Evolutionary conservation across 2,888 invertebrate species (phyloP), one percentile per base, ranked within the genome.

Genomic region (Rhingia rostrata): DNA sequence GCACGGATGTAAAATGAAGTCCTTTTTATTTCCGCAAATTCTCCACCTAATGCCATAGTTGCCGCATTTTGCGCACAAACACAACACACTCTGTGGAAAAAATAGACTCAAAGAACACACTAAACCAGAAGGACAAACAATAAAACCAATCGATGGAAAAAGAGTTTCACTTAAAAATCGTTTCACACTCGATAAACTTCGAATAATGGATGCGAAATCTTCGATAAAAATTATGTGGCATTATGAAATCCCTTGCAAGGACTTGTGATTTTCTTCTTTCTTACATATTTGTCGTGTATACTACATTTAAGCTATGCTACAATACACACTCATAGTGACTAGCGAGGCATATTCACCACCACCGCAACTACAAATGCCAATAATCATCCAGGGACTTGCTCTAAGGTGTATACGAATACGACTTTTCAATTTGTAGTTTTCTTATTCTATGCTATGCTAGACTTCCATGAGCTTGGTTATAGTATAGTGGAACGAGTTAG

Each of bases 131-230:
- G 53, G 47, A 72, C 41, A 56, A 75, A 63, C 53, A 56, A 41
- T 56, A 9, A 14, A 45, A 1, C 33, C 35, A 47, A 56, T 47
- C 61, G 53, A 75, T 14, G 7, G 63, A 56, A 53, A 60, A 53
- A 63, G 56, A 69, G 41, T 63, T 72, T 73, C 63, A 67, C 82
- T 83, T 67, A 7, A 83, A 82, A 73, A 83, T 56, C 72, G 79
- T 83, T 83, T 83, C 63, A 74, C 79, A 79, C 79, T 83, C 83
- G 83, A 83, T 83, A 79, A 79, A 83, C 56, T 63, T 64, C 73
- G 63, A 56, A 83, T 79, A 83, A 83, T 79, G 73, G 79, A 79
- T 78, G 49, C 63, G 63, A 83, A 79, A 83, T 83, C 83, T 79
- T 56, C 69, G 69, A 83, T 79, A 83, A 64, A 73, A 73, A 73